Evolutionary conservation across 2,888 invertebrate species (phyloP).

Genomic region (Drosophila aldrichi): DNA sequence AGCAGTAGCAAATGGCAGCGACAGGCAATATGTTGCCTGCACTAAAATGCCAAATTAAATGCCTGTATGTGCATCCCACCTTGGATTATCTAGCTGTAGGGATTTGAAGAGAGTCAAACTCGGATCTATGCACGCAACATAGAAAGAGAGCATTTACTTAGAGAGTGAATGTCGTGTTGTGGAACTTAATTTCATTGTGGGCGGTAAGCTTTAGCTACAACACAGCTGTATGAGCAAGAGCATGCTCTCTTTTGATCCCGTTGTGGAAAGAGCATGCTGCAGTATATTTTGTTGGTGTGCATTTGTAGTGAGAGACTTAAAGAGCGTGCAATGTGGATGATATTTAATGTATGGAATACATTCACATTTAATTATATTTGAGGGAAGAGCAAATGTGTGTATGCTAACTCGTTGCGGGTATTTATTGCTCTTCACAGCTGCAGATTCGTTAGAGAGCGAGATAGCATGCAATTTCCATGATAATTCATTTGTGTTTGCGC

Average conservation of each 20-base stretch:
- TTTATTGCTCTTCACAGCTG: background rate
- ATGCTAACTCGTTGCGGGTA: background rate
- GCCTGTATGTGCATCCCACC: background rate
- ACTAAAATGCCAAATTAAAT: constrained; percentile 7
- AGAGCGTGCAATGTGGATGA: no score
- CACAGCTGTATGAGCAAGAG: background rate
- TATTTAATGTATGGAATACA: no score
- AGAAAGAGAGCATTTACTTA: background rate
- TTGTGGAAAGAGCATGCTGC: background rate
- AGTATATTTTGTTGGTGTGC: no score
- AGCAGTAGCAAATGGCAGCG: background rate
- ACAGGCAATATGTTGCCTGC: constrained; percentile 5
- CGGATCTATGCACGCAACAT: background rate
- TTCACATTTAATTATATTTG: no score
- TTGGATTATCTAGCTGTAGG: background rate
- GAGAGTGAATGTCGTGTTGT: background rate
- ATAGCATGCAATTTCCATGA: background rate
- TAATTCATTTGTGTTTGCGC: no score
- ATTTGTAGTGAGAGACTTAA: no score
- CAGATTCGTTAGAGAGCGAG: background rate
- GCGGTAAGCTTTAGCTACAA: no score
- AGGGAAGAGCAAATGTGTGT: no score
- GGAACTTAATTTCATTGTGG: background rate
- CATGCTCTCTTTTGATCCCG: background rate
- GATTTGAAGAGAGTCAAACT: constrained; percentile 1